Evolutionary conservation across 2,888 invertebrate species (phyloP).

Genomic region (Drosophila hamatofila): DNA sequence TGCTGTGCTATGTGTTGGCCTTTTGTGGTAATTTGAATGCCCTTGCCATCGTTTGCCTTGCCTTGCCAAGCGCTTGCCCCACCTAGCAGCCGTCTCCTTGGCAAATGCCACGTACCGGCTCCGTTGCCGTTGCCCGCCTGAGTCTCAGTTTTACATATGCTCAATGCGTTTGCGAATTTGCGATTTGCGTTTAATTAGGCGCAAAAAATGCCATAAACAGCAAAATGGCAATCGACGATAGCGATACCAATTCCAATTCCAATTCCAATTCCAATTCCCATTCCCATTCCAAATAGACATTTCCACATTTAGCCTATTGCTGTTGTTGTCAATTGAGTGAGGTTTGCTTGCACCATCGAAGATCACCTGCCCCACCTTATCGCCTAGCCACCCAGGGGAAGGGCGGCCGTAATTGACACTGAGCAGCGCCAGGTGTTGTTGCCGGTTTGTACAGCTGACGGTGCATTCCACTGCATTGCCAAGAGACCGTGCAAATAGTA

Average conservation of each 20-base stretch:
- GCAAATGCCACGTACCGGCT: constrained; percentile 55
- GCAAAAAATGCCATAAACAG: constrained; percentile 59
- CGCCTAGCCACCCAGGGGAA: background rate
- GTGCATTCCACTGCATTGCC: constrained; percentile 49
- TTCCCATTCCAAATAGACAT: background rate
- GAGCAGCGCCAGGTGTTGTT: constrained; percentile 6
- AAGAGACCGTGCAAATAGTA: constrained; percentile 33
- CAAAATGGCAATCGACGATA: constrained; percentile 31
- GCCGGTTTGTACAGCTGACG: constrained; percentile 33
- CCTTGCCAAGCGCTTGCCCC: constrained; percentile 38
- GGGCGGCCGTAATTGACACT: background rate
- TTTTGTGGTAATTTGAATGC: constrained; percentile 70
- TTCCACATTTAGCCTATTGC: constrained; percentile 14
- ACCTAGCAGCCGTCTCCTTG: constrained; percentile 35
- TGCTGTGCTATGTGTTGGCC: constrained; percentile 54
- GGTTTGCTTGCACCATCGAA: constrained; percentile 13
- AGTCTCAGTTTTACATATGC: constrained; percentile 63
- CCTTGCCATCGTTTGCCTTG: constrained; percentile 48
- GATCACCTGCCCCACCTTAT: constrained; percentile 1
- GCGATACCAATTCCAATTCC: constrained; percentile 38
- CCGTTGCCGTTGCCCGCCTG: constrained; percentile 22
- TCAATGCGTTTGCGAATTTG: constrained; percentile 59
- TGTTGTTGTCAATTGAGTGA: constrained; percentile 14
- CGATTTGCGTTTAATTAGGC: constrained; percentile 63
- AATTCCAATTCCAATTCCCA: constrained; percentile 1